Percentiles rank a stretch among this genome's conserved stretches.
Evolutionary conservation across 2,888 invertebrate species (phyloP).

Genomic region (Chaetogeoica ovagalla): DNA sequence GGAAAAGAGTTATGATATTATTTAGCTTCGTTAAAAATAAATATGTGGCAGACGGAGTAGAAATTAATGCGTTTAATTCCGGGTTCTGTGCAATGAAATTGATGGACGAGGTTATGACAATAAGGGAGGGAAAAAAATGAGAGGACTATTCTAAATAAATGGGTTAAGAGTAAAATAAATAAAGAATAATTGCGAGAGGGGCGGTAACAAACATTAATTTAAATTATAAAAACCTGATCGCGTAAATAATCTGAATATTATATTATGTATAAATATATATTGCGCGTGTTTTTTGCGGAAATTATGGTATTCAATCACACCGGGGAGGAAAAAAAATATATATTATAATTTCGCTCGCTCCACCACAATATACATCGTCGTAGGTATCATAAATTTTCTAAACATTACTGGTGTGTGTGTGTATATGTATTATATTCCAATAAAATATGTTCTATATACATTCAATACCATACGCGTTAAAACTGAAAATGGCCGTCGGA

Average conservation of each 20-base stretch:
- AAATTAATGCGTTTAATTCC: slow-evolving; percentile 38
- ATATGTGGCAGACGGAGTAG: slow-evolving; percentile 3
- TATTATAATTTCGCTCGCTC: neutral
- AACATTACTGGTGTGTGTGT: neutral
- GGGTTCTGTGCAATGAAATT: neutral
- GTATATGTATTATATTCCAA: too few relatives aligned
- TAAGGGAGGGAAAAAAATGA: neutral
- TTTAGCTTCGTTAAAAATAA: slow-evolving; percentile 35
- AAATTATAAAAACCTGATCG: slow-evolving; percentile 27
- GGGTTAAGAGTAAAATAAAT: slow-evolving; percentile 34
- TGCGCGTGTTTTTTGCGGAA: neutral
- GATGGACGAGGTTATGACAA: neutral
- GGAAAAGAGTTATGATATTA: slow-evolving; percentile 16
- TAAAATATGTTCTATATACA: too few relatives aligned
- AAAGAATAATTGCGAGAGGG: slow-evolving; percentile 25
- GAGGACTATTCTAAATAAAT: slow-evolving; percentile 17
- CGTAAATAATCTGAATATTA: neutral
- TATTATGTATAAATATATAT: neutral
- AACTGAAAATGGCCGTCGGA: too few relatives aligned
- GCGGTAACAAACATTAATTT: slow-evolving; percentile 35
- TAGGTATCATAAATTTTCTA: neutral
- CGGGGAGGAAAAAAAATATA: neutral
- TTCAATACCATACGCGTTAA: too few relatives aligned
- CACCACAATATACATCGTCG: neutral
- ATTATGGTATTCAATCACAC: neutral